Conservation (phyloP, 2,113 vertebrate species). For the Phaetusa simplex region DNA sequence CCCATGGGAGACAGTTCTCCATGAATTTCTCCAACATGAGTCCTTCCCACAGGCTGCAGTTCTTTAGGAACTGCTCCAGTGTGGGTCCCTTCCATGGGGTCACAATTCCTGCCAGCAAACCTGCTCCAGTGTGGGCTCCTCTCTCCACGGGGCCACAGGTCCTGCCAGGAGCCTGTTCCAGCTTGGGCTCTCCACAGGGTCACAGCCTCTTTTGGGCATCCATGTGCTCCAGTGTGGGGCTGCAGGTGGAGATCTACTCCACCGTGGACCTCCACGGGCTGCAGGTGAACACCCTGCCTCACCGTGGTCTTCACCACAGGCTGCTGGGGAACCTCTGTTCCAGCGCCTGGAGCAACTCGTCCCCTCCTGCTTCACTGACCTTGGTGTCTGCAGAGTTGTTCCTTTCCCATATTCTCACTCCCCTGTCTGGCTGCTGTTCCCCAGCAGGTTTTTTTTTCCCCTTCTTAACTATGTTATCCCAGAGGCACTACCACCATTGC, state of each 20-base stretch:
- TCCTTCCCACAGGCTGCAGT: not conserved
- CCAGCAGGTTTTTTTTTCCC: not conserved
- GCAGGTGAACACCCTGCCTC: not conserved
- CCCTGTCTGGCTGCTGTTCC: not conserved
- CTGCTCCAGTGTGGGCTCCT: not conserved
- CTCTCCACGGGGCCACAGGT: not conserved
- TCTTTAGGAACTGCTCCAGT: not conserved
- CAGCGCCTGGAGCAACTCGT: not conserved
- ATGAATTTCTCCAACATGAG: not conserved
- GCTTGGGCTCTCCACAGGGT: not conserved
- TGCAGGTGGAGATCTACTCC: not conserved
- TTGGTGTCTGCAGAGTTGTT: not conserved
- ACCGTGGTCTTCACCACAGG: not conserved
- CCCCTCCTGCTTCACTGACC: not conserved
- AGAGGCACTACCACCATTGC: not conserved
- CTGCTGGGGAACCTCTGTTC: not conserved
- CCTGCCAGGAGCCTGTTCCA: not conserved
- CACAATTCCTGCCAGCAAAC: not conserved
- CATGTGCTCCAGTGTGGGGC: not conserved
- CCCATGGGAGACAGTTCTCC: not conserved
- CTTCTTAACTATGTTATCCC: not conserved
- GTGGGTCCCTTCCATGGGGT: not conserved
- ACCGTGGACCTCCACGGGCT: not conserved
- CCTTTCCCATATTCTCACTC: not conserved
- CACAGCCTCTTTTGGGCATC: not conserved